These are phyloP conservation scores for Fregetta grallaria DNA, from an alignment of 2,113 vertebrate genomes.

Conservation along the genomic window DNA sequence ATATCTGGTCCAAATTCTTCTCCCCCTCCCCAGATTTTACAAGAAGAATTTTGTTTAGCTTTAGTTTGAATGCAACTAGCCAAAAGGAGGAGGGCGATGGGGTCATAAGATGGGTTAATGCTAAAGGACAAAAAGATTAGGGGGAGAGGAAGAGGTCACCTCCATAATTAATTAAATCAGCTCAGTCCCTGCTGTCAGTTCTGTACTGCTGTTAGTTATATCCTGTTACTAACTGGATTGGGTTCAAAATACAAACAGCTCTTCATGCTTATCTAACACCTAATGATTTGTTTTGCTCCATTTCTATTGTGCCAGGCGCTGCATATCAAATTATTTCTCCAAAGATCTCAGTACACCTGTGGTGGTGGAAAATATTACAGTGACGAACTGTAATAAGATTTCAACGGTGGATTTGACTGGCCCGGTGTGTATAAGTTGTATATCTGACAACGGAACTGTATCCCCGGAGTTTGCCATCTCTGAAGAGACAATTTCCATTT, in stretches of 20 bases:
- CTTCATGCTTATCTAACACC: not conserved
- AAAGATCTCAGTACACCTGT: not conserved
- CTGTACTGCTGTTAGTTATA: not conserved
- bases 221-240: not conserved
- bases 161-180: not conserved
- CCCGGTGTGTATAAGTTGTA: not conserved
- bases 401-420: not conserved
- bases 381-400: not conserved
- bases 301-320: constrained; percentile 9
- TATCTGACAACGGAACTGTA: not conserved
- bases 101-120: not conserved
- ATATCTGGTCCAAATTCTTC: not conserved
- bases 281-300: not conserved
- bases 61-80: not conserved
- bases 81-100: not conserved
- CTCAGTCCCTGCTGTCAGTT: not conserved
- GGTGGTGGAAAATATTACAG: not conserved
- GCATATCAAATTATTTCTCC: not conserved
- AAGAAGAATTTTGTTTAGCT: not conserved
- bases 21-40: not conserved
- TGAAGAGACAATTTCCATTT: not conserved
- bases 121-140: not conserved
- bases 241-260: not conserved
- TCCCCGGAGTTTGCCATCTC: not conserved
- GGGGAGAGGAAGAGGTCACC: not conserved